Conservation (phyloP, 2,113 vertebrate genomes). For the Phasianus colchicus region DNA sequence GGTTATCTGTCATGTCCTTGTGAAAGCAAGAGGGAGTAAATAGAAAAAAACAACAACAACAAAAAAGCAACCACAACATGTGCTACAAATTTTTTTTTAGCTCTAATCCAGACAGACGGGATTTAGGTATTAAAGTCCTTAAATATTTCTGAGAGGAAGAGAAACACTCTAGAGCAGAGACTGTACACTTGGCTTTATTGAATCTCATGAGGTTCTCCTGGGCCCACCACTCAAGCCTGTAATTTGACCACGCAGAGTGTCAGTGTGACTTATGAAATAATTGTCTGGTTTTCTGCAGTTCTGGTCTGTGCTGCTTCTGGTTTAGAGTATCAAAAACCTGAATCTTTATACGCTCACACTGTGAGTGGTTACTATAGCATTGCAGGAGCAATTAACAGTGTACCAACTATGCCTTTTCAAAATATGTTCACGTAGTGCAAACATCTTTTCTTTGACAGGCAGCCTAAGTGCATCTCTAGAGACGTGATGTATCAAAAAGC, state of each 20-base stretch:
- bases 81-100: no score
- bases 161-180: no score
- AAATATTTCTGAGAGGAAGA: no score
- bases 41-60: not conserved
- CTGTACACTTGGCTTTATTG: no score
- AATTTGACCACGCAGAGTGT: not conserved
- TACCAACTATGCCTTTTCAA: not conserved
- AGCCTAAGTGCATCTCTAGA: not conserved
- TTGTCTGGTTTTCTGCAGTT: not conserved
- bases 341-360: not conserved
- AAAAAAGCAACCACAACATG: no score
- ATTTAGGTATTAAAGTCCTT: no score
- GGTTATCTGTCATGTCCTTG: not conserved
- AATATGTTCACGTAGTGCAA: not conserved
- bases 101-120: no score
- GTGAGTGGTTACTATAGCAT: not conserved
- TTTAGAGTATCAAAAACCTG: not conserved
- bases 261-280: not conserved
- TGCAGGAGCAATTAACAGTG: not conserved
- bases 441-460: not conserved
- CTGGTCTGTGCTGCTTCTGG: not conserved
- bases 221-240: no score
- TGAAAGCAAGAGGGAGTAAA: slow-evolving; percentile 3
- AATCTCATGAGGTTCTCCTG: no score
- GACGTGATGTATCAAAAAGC: not conserved